Conservation (phyloP, 2,113 vertebrate species). For the Vidua macroura region DNA sequence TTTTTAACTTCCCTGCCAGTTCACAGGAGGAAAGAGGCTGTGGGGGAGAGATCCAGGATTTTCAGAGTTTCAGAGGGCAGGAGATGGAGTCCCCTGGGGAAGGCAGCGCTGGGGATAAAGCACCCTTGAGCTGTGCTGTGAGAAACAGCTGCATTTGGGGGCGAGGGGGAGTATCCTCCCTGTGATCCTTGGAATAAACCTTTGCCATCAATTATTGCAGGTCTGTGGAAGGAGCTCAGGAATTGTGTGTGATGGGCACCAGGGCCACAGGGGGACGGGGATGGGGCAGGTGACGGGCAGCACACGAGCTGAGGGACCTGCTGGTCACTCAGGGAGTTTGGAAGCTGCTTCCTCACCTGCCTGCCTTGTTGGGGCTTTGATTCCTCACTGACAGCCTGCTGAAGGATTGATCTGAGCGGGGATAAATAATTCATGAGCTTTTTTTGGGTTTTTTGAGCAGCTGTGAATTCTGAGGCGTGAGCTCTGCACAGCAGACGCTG, state of each 20-base stretch:
- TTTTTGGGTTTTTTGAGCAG: neutral
- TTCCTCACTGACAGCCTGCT: slow-evolving; percentile 59
- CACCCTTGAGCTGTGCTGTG: fast-evolving
- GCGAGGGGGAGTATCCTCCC: neutral
- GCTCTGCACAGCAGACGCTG: neutral
- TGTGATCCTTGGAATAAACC: neutral
- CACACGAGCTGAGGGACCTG: fast-evolving
- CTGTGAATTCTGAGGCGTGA: slow-evolving; percentile 31
- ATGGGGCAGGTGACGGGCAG: neutral
- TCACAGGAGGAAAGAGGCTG: neutral
- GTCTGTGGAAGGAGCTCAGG: neutral
- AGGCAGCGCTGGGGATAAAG: neutral
- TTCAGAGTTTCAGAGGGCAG: neutral
- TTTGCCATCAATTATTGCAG: slow-evolving; percentile 31
- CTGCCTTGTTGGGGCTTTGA: slow-evolving; percentile 59
- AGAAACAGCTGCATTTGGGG: neutral
- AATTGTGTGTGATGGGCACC: neutral
- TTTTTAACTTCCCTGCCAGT: neutral
- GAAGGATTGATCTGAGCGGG: slow-evolving; percentile 55
- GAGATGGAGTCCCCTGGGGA: neutral
- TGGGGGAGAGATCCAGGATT: neutral
- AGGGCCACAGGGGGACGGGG: neutral
- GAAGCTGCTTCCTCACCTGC: neutral
- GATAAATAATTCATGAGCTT: slow-evolving; percentile 69
- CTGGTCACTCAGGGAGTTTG: neutral